Base-by-base conservation (phyloP, 2,888 invertebrate genomes). In the Eupithecia abbreviata region DNA sequence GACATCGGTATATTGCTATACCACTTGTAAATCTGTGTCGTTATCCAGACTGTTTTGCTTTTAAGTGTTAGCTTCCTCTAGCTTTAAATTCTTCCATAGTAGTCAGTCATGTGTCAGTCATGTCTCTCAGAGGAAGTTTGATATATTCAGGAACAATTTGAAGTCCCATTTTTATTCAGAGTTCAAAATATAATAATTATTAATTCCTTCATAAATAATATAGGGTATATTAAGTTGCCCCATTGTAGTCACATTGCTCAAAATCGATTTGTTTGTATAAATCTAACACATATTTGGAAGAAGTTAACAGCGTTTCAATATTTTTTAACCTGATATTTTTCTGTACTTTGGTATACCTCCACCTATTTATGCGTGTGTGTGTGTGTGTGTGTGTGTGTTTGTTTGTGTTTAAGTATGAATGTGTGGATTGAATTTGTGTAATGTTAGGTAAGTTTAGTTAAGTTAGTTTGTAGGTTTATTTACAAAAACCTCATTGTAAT, bases 401-500 rank as follows among this genome's bases (percentile, higher is more conserved):
- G 18, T 58, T 10, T 58, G 62, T 68, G 30, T 30, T 30, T 30
- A 43, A 45, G n/a, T 45, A 43, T 43, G 42, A 43, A 68, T 68
- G 45, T 68, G n/a, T 68, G 67, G 9, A 68, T 43, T 68, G 42
- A 15, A 67, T n/a, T 15, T 68, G 67, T 68, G 15, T 68, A 68
- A n/a, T 68, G 67, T 30, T 68, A 68, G 45, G 45, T 13, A 68
- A 67, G 45, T 13, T 43, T 67, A 67, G 67, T 45, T 67, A 67
- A n/a, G 66, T 13, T 66, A 66, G 66, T 66, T 15, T 42, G 15
- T 68, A 68, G 43, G 45, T 68, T 68, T 43, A 68, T 68, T 45
- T 45, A 67, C 41, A 42, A 68, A 68, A 78, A 51, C 72, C 76
- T 68, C 66, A 47, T 68, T 12, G 45, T 71, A 77, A 74, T 73